Evolutionary conservation across 2,888 invertebrate species (phyloP).

Genomic region (Dendrolimus houi): DNA sequence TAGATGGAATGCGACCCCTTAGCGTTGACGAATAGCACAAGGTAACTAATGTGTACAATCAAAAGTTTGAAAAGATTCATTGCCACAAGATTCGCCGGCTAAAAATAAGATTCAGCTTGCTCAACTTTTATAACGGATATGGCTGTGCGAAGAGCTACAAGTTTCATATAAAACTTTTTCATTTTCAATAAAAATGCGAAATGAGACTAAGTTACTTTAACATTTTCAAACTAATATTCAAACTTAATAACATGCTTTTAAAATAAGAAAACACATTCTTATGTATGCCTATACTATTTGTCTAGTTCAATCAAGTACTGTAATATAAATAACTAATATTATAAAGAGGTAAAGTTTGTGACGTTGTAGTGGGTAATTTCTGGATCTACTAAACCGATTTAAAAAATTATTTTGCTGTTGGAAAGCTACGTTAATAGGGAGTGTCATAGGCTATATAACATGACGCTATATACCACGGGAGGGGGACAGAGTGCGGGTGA

Average conservation of each 20-base stretch:
- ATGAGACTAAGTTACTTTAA: constrained; percentile 21
- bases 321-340: too few species aligned
- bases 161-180: constrained; percentile 32
- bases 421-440: too few species aligned
- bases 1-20: constrained; percentile 47
- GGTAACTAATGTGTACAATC: constrained; percentile 68
- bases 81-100: constrained; percentile 48
- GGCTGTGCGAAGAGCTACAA: constrained; percentile 26
- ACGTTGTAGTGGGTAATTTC: too few species aligned
- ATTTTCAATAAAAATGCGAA: constrained; percentile 33
- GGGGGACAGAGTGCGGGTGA: too few species aligned
- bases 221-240: constrained; percentile 16
- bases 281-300: too few species aligned
- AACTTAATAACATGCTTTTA: constrained; percentile 17
- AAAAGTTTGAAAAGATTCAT: constrained; percentile 69
- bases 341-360: too few species aligned
- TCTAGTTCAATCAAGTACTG: too few species aligned
- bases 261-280: constrained; percentile 5
- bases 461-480: too few species aligned
- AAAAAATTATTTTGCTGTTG: too few species aligned
- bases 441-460: too few species aligned
- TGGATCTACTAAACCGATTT: too few species aligned
- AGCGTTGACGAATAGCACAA: constrained; percentile 53
- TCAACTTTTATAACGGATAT: constrained; percentile 38
- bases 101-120: constrained; percentile 53